phyloP scores from a whole-genome alignment of 2,113 vertebrate species.

The Pipra filicauda region DNA sequence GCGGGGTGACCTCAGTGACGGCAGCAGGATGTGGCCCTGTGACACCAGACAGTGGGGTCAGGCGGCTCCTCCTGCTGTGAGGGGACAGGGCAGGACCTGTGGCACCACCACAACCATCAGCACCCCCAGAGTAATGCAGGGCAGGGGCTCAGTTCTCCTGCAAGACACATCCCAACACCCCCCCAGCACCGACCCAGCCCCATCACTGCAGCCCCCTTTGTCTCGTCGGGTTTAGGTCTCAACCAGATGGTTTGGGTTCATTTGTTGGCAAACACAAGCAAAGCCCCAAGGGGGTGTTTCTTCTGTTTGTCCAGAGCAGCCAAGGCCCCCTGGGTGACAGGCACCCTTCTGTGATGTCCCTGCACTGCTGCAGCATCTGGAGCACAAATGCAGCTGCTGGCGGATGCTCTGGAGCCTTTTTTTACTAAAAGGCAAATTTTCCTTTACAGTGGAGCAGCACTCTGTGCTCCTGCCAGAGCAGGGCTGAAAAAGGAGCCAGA shows the following conservation, averaged over 20 bases:
- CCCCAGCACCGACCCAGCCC: fast-evolving
- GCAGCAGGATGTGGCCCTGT: neutral
- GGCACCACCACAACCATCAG: neutral
- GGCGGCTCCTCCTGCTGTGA: neutral
- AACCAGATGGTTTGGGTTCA: neutral
- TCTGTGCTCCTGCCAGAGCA: fast-evolving
- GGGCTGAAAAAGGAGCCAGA: neutral
- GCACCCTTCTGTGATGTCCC: neutral
- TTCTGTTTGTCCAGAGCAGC: neutral
- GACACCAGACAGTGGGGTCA: neutral
- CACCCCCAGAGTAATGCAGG: fast-evolving
- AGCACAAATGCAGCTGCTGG: neutral
- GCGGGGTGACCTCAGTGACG: neutral
- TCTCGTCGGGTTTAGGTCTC: neutral
- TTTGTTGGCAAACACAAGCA: neutral
- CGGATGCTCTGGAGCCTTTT: neutral
- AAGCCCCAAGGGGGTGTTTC: neutral
- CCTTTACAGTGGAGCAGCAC: fast-evolving
- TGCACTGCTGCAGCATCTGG: fast-evolving
- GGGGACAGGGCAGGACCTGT: neutral
- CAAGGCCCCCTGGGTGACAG: neutral
- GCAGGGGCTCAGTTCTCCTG: neutral
- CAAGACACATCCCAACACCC: fast-evolving
- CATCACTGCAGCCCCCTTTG: neutral
- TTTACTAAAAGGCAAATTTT: neutral